A percentile compares a stretch with the other conserved stretches of the same genome.
These are phyloP conservation scores for Ophioninae sp. DNA, from an alignment of 2,888 invertebrate genomes.

Conservation along the genomic window DNA sequence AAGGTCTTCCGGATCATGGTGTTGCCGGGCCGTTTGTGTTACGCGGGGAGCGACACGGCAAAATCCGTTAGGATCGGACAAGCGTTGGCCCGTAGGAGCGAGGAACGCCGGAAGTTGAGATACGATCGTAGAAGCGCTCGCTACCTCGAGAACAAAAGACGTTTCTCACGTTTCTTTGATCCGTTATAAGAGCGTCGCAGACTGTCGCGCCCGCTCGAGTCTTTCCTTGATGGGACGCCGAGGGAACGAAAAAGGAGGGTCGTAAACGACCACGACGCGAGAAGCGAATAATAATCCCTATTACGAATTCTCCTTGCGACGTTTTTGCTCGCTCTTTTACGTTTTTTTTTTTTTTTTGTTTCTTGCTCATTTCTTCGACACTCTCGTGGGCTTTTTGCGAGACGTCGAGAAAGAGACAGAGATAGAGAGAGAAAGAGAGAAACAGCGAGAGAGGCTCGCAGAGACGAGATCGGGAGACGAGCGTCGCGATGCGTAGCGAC, in stretches of 20 bases:
- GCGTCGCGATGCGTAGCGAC: not conserved
- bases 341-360: not conserved
- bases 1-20: not conserved
- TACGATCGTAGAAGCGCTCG: not conserved
- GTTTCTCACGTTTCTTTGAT: not conserved
- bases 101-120: not conserved
- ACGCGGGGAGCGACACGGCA: not conserved
- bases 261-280: not conserved
- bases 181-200: not conserved
- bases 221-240: not conserved
- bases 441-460: not conserved
- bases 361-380: not conserved
- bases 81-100: not conserved
- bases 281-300: not conserved
- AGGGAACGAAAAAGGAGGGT: not conserved
- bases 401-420: not conserved
- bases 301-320: not conserved
- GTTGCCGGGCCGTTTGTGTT: not conserved
- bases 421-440: not conserved
- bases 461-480: not conserved
- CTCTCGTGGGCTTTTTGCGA: not conserved
- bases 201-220: not conserved
- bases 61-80: not conserved
- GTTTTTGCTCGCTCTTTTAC: not conserved
- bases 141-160: not conserved